phyloP scores from a whole-genome alignment of 2,888 invertebrate species.

The Drosophila sordidapex region DNA sequence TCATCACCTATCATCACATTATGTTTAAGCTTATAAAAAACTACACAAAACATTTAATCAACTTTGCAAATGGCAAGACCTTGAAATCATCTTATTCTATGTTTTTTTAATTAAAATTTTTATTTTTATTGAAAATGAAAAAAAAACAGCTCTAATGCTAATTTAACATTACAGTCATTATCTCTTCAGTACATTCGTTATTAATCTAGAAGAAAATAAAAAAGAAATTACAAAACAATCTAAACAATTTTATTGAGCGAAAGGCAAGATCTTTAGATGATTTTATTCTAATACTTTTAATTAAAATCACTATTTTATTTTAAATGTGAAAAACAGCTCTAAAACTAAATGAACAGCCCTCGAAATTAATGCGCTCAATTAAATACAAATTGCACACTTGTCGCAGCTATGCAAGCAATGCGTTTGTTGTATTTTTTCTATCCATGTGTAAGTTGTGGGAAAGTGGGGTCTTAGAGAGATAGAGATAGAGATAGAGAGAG shows the following conservation, averaged over 20 bases:
- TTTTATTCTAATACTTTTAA: background rate
- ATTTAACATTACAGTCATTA: conserved; percentile 1
- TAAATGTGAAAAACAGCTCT: background rate
- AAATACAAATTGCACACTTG: conserved; percentile 78
- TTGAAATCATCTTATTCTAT: conserved; percentile 1
- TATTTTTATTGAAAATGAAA: background rate
- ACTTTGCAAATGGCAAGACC: background rate
- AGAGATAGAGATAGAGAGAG: conserved; percentile 9
- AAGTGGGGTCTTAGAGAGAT: conserved; percentile 13
- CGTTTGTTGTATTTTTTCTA: conserved; percentile 50
- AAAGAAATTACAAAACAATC: background rate
- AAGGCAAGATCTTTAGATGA: too few relatives aligned
- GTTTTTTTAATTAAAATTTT: background rate
- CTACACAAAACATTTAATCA: background rate
- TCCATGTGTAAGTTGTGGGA: conserved; percentile 13
- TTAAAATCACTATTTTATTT: background rate
- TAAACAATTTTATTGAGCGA: background rate
- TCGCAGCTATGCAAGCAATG: conserved; percentile 70
- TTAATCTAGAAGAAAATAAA: too few relatives aligned
- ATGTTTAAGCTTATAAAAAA: background rate
- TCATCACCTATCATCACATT: background rate
- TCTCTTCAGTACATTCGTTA: background rate
- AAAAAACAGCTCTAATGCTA: background rate
- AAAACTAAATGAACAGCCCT: conserved; percentile 32
- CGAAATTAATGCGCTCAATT: conserved; percentile 60